These are phyloP conservation scores for Herpailurus yagouaroundi DNA, from an alignment of 2,113 vertebrate genomes.

Conservation along the genomic window DNA sequence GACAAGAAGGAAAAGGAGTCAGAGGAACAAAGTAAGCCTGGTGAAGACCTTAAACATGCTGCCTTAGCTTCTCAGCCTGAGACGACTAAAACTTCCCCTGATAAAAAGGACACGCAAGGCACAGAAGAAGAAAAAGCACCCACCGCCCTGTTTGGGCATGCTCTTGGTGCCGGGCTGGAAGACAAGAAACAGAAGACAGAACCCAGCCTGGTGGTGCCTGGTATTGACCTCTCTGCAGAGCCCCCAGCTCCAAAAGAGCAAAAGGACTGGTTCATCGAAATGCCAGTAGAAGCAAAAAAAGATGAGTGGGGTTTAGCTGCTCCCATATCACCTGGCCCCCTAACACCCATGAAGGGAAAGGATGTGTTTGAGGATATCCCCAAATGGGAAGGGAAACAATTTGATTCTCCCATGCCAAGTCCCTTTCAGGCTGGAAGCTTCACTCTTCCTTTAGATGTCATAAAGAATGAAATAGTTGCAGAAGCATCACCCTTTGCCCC, in stretches of 20 bases:
- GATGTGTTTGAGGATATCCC: constrained; percentile 78
- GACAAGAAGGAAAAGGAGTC: constrained; percentile 81
- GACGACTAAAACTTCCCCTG: constrained; percentile 74
- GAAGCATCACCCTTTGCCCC: constrained; percentile 80
- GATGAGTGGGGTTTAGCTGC: constrained; percentile 81
- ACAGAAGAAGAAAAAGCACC: constrained; percentile 78
- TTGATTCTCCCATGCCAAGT: constrained; percentile 78
- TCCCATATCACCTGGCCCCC: constrained; percentile 76
- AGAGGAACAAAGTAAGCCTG: constrained; percentile 83
- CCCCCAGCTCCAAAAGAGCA: constrained; percentile 71
- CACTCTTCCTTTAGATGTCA: constrained; percentile 75
- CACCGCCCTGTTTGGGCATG: constrained; percentile 72
- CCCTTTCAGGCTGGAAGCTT: constrained; percentile 76
- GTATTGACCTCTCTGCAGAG: constrained; percentile 69
- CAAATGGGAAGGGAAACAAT: constrained; percentile 78
- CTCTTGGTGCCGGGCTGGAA: constrained; percentile 63
- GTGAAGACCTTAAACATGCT: constrained; percentile 84
- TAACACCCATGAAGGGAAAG: constrained; percentile 77
- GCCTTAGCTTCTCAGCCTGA: constrained; percentile 85
- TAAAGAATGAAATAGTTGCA: constrained; percentile 79
- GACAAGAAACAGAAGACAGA: constrained; percentile 74
- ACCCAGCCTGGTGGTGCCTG: constrained; percentile 68
- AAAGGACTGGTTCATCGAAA: constrained; percentile 80
- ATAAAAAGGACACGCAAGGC: constrained; percentile 75
- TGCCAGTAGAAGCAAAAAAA: constrained; percentile 74